These are phyloP conservation scores for Spodoptera littoralis DNA, from an alignment of 2,888 invertebrate genomes.

Conservation along the genomic window DNA sequence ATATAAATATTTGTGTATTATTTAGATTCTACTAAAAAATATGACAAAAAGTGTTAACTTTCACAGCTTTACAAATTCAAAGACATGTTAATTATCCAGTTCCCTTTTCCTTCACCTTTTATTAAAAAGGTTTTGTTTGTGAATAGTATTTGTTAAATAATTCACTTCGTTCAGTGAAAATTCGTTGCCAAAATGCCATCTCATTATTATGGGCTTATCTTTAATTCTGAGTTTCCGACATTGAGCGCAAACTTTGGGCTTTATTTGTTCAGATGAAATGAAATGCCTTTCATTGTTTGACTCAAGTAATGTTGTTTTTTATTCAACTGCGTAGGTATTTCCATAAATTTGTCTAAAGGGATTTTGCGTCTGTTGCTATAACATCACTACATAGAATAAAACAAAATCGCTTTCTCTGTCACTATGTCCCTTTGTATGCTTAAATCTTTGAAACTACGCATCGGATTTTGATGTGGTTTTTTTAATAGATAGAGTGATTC, in stretches of 20 bases:
- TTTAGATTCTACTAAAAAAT: too few relatives aligned
- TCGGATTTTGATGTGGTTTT: too few relatives aligned
- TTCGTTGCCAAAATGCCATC: slow-evolving; percentile 8
- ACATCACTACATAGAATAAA: too few relatives aligned
- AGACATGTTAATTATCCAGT: background rate
- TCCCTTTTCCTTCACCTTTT: background rate
- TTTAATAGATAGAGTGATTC: too few relatives aligned
- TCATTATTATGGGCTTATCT: background rate
- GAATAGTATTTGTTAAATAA: slow-evolving; percentile 16
- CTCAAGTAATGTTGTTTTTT: background rate
- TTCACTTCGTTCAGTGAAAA: slow-evolving; percentile 2
- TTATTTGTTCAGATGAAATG: background rate
- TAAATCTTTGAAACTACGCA: too few relatives aligned
- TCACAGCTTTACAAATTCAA: too few relatives aligned
- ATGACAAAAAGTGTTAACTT: too few relatives aligned
- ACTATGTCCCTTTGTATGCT: too few relatives aligned
- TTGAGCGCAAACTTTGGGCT: background rate
- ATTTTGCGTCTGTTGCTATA: too few relatives aligned
- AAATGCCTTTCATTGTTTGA: background rate
- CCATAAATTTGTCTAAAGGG: too few relatives aligned
- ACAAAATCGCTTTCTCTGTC: too few relatives aligned
- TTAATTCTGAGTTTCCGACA: slow-evolving; percentile 5
- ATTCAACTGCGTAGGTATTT: background rate
- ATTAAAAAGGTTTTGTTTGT: slow-evolving; percentile 5
- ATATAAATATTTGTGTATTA: too few relatives aligned